phyloP scores from a whole-genome alignment of 2,888 invertebrate species.

The Dryobota labecula region DNA sequence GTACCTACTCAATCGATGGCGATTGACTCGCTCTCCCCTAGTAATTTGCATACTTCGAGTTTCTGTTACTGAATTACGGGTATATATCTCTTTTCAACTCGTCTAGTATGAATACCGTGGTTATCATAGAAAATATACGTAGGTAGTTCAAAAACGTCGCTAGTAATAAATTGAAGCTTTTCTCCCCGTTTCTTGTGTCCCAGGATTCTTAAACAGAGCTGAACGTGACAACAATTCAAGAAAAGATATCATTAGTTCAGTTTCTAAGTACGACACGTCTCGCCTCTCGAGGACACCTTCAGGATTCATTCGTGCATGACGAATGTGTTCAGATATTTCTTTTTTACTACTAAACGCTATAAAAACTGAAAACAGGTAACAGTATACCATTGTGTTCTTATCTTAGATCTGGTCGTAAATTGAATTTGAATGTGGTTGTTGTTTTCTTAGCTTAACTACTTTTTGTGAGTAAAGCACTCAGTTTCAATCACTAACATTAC shows the following conservation, averaged over 20 bases:
- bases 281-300: conserved; percentile 56
- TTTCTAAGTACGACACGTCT: conserved; percentile 51
- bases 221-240: conserved; percentile 52
- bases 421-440: conserved; percentile 28
- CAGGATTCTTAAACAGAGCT: conserved; percentile 14
- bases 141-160: background rate
- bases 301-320: conserved; percentile 52
- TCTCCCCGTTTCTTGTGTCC: conserved; percentile 13
- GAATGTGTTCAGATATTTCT: conserved; percentile 53
- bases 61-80: background rate
- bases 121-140: background rate
- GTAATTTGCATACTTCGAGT: background rate
- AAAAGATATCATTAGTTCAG: conserved; percentile 53
- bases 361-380: conserved; percentile 33
- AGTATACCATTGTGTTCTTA: conserved; percentile 58
- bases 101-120: background rate
- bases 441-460: conserved; percentile 7
- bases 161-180: conserved; percentile 15
- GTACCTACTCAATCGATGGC: conserved; percentile 16
- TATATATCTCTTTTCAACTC: background rate
- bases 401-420: conserved; percentile 45
- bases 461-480: conserved; percentile 5
- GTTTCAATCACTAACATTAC: conserved; percentile 19
- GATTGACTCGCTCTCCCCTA: background rate
- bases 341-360: conserved; percentile 38